phyloP scores from a whole-genome alignment of 2,113 vertebrate genomes.

The Oncorhynchus keta region DNA sequence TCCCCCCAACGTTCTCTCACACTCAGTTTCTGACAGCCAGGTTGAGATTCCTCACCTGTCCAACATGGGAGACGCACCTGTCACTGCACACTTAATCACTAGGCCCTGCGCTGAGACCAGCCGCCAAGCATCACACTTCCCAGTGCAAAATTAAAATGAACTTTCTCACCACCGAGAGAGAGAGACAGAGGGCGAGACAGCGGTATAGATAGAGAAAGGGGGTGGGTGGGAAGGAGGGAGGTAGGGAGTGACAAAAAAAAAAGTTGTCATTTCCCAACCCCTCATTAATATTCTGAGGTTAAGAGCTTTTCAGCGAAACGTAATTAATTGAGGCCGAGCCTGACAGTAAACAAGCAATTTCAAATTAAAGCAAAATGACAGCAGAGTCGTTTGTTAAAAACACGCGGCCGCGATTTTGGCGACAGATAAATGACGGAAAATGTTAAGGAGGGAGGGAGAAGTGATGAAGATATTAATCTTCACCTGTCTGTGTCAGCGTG shows the following conservation, averaged over 20 bases:
- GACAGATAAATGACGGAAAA: slow-evolving; percentile 99
- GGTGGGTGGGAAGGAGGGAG: background rate
- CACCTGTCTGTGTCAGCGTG: slow-evolving; percentile 99
- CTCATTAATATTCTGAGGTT: slow-evolving; percentile 99
- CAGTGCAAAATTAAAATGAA: slow-evolving; percentile 94
- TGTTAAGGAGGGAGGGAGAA: slow-evolving; percentile 84
- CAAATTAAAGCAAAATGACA: slow-evolving; percentile 99
- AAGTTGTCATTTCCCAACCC: slow-evolving; percentile 98
- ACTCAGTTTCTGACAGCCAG: slow-evolving; percentile 67
- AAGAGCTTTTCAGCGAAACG: slow-evolving; percentile 99
- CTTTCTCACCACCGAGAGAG: slow-evolving; percentile 86
- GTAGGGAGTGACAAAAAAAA: slow-evolving; percentile 73
- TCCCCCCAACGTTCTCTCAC: slow-evolving; percentile 8
- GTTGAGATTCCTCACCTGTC: slow-evolving; percentile 80
- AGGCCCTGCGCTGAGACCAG: slow-evolving; percentile 62
- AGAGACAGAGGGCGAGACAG: background rate
- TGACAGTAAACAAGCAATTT: slow-evolving; percentile 99
- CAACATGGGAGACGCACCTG: slow-evolving; percentile 76
- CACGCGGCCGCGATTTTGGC: slow-evolving; percentile 92
- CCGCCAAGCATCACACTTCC: slow-evolving; percentile 43
- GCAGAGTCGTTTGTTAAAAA: slow-evolving; percentile 97
- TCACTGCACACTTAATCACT: slow-evolving; percentile 79
- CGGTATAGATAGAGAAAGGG: slow-evolving; percentile 36
- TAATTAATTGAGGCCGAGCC: slow-evolving; percentile 99
- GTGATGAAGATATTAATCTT: slow-evolving; percentile 99